Percentiles rank a stretch among this genome's conserved stretches.
Conservation (phyloP, 2,797 vertebrate genomes). For the Melanotaenia boesemani region DNA sequence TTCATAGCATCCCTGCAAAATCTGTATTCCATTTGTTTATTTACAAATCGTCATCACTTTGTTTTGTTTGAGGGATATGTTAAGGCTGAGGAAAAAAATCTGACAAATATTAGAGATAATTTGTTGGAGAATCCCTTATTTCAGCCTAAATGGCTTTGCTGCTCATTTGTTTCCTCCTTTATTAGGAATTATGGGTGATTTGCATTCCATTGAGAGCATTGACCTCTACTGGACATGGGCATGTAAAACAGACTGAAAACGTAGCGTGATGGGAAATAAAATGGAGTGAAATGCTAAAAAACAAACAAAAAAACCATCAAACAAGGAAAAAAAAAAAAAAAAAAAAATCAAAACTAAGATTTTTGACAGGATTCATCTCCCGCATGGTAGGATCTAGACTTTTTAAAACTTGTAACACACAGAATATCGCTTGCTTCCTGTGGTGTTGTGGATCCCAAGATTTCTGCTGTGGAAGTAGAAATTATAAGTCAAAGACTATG, state of each 20-base stretch:
- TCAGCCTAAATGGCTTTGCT: conserved; percentile 4
- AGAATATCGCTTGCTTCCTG: not conserved
- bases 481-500: not conserved
- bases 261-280: not conserved
- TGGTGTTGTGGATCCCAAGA: not conserved
- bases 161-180: conserved; percentile 1
- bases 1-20: not conserved
- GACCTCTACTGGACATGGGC: not conserved
- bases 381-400: not conserved
- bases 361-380: not conserved
- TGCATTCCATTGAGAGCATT: not conserved
- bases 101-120: conserved; percentile 1
- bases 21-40: not conserved
- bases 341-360: not conserved
- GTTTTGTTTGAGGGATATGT: not conserved
- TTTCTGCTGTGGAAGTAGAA: not conserved
- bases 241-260: not conserved
- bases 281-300: not conserved
- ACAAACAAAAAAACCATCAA: no score
- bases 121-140: conserved; percentile 4
- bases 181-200: not conserved
- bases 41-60: not conserved
- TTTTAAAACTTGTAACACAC: not conserved
- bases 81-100: not conserved
- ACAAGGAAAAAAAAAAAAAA: no score